These are phyloP conservation scores for Orchestia grillus DNA, from an alignment of 1,140 invertebrate species.

Conservation along the genomic window DNA sequence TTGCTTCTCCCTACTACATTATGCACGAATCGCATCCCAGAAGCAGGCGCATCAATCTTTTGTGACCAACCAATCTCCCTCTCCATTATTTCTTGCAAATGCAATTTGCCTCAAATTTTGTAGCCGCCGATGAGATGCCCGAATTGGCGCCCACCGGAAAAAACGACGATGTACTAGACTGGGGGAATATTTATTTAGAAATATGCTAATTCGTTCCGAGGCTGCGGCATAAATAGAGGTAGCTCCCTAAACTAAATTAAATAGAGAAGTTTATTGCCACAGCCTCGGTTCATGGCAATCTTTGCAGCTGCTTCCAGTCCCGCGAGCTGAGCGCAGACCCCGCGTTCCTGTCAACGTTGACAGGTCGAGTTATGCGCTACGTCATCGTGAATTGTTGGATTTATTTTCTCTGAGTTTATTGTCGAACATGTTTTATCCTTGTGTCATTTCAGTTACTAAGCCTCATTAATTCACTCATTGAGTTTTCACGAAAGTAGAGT, in stretches of 20 bases:
- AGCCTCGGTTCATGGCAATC: background rate
- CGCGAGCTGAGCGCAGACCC: background rate
- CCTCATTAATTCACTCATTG: background rate
- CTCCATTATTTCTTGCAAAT: constrained; percentile 41
- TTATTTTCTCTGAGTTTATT: background rate
- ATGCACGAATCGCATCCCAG: background rate
- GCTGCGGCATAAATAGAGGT: background rate
- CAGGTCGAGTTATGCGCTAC: background rate
- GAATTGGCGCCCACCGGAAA: background rate
- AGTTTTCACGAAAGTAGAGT: background rate
- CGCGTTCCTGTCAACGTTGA: background rate
- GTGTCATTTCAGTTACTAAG: background rate
- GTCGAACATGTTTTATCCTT: background rate
- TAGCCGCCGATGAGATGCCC: constrained; percentile 15
- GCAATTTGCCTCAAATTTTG: constrained; percentile 44
- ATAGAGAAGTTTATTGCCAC: background rate
- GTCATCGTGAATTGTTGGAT: background rate
- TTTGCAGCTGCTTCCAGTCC: background rate
- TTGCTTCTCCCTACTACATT: background rate
- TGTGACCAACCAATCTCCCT: constrained; percentile 21
- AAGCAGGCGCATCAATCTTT: background rate
- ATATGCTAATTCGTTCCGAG: background rate
- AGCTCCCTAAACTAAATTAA: background rate
- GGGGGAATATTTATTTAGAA: background rate
- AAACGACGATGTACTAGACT: background rate